Percentiles rank a stretch among this genome's conserved stretches.
Evolutionary conservation across 2,113 vertebrate species (phyloP).

Genomic region (Albula goreensis): DNA sequence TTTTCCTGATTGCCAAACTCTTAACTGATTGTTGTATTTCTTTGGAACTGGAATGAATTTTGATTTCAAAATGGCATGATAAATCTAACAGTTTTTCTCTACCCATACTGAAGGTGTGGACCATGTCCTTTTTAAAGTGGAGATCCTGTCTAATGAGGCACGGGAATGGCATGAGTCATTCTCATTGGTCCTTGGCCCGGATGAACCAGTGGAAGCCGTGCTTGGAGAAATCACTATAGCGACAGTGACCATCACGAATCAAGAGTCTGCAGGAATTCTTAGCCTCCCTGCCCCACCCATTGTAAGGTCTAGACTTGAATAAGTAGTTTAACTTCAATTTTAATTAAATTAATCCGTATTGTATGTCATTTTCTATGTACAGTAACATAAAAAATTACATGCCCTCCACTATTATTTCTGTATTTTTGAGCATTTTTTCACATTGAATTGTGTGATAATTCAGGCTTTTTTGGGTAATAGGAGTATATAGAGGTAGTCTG

Average conservation of each 20-base stretch:
- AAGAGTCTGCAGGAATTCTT: slow-evolving; percentile 91
- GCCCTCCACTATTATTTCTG: too few relatives aligned
- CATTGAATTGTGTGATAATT: too few relatives aligned
- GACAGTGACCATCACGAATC: slow-evolving; percentile 92
- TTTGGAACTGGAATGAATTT: too few relatives aligned
- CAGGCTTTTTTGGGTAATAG: too few relatives aligned
- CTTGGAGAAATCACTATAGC: slow-evolving; percentile 86
- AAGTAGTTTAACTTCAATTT: not conserved
- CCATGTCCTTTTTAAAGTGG: slow-evolving; percentile 89
- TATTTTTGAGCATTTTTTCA: too few relatives aligned
- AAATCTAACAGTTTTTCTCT: not conserved
- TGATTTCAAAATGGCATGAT: too few relatives aligned
- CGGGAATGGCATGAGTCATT: slow-evolving; percentile 96
- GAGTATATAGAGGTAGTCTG: too few relatives aligned
- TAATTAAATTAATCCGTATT: not conserved
- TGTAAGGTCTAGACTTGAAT: slow-evolving; percentile 66
- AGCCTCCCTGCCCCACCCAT: slow-evolving; percentile 88
- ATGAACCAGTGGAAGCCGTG: slow-evolving; percentile 91
- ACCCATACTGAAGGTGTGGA: slow-evolving; percentile 73
- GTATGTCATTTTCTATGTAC: too few relatives aligned
- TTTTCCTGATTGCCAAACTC: too few relatives aligned
- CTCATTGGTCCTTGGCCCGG: slow-evolving; percentile 90
- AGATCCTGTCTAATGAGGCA: slow-evolving; percentile 95
- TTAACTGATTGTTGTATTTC: too few relatives aligned
- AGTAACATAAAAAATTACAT: too few relatives aligned